These are phyloP conservation scores for Zaprionus lachaisei DNA, from an alignment of 1,140 invertebrate genomes.

Conservation along the genomic window DNA sequence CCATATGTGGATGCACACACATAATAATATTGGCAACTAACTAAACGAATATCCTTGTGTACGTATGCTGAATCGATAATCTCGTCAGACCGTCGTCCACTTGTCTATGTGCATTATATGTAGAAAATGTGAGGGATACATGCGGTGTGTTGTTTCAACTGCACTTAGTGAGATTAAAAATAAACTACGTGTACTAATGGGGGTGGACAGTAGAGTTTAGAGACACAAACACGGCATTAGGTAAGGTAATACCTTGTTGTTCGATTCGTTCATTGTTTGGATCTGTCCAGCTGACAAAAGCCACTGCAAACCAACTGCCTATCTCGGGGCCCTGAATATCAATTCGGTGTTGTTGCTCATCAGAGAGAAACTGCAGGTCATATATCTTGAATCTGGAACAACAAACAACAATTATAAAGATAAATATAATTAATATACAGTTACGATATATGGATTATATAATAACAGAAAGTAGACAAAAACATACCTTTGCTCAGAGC, in stretches of 20 bases:
- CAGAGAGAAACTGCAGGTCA: conserved; percentile 85
- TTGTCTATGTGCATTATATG: conserved; percentile 7
- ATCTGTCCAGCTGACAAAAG: conserved; percentile 90
- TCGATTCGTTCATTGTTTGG: conserved; percentile 89
- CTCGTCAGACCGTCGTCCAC: neutral
- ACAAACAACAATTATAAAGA: neutral
- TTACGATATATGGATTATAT: neutral
- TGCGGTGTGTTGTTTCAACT: neutral
- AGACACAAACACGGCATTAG: neutral
- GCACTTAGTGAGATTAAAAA: conserved; percentile 4
- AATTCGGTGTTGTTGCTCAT: conserved; percentile 85
- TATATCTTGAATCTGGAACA: conserved; percentile 57
- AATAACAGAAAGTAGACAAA: neutral
- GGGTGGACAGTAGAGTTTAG: neutral
- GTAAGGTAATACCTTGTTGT: conserved; percentile 87
- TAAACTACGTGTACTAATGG: neutral
- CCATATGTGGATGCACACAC: neutral
- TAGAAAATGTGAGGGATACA: neutral
- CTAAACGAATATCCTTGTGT: neutral
- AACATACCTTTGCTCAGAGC: conserved; percentile 84
- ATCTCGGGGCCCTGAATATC: conserved; percentile 88
- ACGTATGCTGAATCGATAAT: neutral
- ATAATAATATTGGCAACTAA: neutral
- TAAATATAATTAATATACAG: too few relatives aligned
- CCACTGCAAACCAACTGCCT: conserved; percentile 92